Evolutionary conservation across 2,888 invertebrate genomes (phyloP), one percentile per base, ranked within the genome.

Genomic region (Oscheius sp.): DNA sequence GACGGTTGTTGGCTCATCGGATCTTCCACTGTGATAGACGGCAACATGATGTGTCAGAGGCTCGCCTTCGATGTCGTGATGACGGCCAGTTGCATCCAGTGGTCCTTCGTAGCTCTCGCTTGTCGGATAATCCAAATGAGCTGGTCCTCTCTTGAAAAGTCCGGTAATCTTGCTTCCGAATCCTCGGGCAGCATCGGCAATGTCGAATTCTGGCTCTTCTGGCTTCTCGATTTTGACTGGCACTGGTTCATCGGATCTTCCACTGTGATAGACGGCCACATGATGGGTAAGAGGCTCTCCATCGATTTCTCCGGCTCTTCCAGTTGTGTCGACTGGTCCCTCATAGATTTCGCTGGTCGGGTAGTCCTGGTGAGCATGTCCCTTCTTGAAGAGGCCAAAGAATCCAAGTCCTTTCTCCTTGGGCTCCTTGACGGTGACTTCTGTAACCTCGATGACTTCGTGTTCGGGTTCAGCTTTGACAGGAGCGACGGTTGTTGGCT

Each of bases 111-210:
- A 77, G 49, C 43, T 41, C 52, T 74, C 78, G 29, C 25, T 25
- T 64, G 64, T 53, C 12, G 83, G 82, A 63, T 84, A 84, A 59
- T 82, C 83, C 21, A 74, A 75, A 59, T 81, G 77, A 41, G 82
- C 75, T n/a, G 76, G 66, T 45, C 78, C 72, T 49, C 72, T 76
- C 66, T 79, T 80, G 78, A 80, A 80, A 21, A 80, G 68, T 61
- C 80, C 78, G 45, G 76, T 74, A 52, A 79, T 68, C 72, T 79
- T 77, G 52, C 25, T 72, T 69, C 81, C 61, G 29, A 63, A 43
- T 29, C 45, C 46, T 25, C 49, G 21, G 18, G 53, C 64, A n/a
- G 64, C 46, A n/a, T 64, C 72, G 66, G 23, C 46, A 13, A 58
- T 27, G 45, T 69, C 68, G 18, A 58, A 23, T 43, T 49, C 55